Conservation (phyloP, 2,888 invertebrate species). For the Apocheima hispidaria region DNA sequence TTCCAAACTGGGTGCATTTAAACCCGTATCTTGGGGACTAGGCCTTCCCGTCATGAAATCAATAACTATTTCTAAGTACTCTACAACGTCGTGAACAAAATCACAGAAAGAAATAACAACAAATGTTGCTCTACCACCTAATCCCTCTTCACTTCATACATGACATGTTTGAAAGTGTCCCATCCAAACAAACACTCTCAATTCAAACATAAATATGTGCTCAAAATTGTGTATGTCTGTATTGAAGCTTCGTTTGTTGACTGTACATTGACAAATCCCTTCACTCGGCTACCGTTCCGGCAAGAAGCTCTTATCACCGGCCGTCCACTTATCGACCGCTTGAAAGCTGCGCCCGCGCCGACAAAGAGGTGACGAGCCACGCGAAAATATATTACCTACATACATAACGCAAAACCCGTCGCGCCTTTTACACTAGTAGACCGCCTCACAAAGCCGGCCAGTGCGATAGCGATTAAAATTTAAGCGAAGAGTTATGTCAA, state of each 20-base stretch:
- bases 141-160: conserved; percentile 12
- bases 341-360: conserved; percentile 72
- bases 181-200: conserved; percentile 37
- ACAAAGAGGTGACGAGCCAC: conserved; percentile 79
- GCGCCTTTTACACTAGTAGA: conserved; percentile 48
- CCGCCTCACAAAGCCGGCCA: conserved; percentile 35
- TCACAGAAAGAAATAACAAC: conserved; percentile 6
- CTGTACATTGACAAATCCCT: conserved; percentile 81
- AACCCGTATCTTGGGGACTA: too few relatives aligned
- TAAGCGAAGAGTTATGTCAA: conserved; percentile 51
- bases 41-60: too few relatives aligned
- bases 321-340: conserved; percentile 75
- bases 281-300: conserved; percentile 77
- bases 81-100: not conserved
- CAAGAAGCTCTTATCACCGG: conserved; percentile 69
- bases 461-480: conserved; percentile 42
- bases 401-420: conserved; percentile 43
- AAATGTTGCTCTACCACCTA: conserved; percentile 15
- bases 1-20: too few relatives aligned
- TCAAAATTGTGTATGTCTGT: conserved; percentile 22
- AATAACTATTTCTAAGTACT: too few relatives aligned
- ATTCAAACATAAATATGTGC: conserved; percentile 40
- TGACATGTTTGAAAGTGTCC: conserved; percentile 28
- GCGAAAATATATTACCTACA: conserved; percentile 62
- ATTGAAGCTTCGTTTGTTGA: conserved; percentile 61